Evolutionary conservation across 2,797 vertebrate genomes (phyloP), one percentile per base, ranked within the genome.

Genomic region (Scolopax rusticola): DNA sequence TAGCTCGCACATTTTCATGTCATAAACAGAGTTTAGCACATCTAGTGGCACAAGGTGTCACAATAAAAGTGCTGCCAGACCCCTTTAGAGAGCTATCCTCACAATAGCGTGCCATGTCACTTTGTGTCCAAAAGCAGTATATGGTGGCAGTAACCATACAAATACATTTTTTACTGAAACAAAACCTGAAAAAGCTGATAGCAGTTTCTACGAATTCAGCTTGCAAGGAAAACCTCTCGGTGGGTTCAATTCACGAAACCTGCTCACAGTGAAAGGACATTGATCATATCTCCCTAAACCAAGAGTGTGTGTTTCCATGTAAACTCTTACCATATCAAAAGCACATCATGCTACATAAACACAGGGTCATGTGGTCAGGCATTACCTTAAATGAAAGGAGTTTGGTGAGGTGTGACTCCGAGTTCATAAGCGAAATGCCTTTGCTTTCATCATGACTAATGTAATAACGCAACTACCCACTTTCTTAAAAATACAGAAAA

Each of bases 311-410:
- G 7, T 61, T 95, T 84, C 60, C 57, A 61, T 10, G 33, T 64
- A 64, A 84, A 53, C 7, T 30, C 69, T 79, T 41, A 84, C 25
- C 48, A 32, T 57, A 87, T 57, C 86, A 90, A 24, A 82, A 68
- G 68, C 57, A 60, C 43, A 87, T 84, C 67, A n/a, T 13, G 38
- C 45, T 76, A 68, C 45, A 32, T 32, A 50, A 93, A 75, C 30
- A 74, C 0, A 0, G 21, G 60, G 27, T 64, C 67, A 48, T 74
- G 75, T 88, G 87, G 57, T 59, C 67, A 82, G 24, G 23, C 71
- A 71, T 13, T 67, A 85, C 60, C 60, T 79, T 61, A 57, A 68
- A 88, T 84, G n/a, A 84, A 89, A 94, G 36, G 61, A 96, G 8
- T 38, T 82, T 50, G 6, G 51, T 53, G 54, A 85, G 64, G 71